phyloP scores from a whole-genome alignment of 2,888 invertebrate genomes.

The Tenodera sinensis region DNA sequence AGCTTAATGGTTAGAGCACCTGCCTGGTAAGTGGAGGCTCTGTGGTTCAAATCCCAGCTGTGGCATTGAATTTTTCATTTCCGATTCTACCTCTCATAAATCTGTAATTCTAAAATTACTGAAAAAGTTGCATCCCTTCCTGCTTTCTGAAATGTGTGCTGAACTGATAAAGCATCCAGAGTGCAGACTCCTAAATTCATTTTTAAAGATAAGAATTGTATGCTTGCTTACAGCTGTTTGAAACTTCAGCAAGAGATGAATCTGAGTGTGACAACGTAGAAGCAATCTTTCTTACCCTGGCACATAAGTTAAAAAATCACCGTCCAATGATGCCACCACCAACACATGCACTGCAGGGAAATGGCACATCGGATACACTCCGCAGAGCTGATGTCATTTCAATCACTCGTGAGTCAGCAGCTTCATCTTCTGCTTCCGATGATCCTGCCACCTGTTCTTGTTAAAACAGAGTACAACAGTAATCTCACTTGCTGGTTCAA shows the following conservation, averaged over 20 bases:
- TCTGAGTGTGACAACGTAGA: constrained; percentile 72
- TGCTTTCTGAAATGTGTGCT: no score
- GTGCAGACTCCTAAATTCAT: no score
- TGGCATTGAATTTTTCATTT: no score
- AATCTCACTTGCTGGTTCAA: neutral
- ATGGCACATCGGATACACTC: constrained; percentile 29
- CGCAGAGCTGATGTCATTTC: constrained; percentile 35
- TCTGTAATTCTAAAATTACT: no score
- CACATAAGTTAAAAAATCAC: constrained; percentile 67
- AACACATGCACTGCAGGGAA: neutral
- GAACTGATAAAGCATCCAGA: no score
- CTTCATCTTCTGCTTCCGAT: neutral
- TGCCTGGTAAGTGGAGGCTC: no score
- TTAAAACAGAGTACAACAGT: neutral
- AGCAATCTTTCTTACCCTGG: constrained; percentile 77
- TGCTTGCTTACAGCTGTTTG: constrained; percentile 56
- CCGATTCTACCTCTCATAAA: no score
- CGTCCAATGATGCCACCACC: constrained; percentile 53
- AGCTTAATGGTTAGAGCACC: no score
- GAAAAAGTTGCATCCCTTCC: no score
- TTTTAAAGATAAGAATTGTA: no score
- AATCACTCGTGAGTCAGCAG: constrained; percentile 23
- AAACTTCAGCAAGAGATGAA: constrained; percentile 75
- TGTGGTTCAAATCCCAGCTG: no score
- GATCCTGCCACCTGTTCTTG: constrained; percentile 16